Evolutionary conservation across 2,797 vertebrate species (phyloP).

Genomic region (Pantherophis vulpinus): DNA sequence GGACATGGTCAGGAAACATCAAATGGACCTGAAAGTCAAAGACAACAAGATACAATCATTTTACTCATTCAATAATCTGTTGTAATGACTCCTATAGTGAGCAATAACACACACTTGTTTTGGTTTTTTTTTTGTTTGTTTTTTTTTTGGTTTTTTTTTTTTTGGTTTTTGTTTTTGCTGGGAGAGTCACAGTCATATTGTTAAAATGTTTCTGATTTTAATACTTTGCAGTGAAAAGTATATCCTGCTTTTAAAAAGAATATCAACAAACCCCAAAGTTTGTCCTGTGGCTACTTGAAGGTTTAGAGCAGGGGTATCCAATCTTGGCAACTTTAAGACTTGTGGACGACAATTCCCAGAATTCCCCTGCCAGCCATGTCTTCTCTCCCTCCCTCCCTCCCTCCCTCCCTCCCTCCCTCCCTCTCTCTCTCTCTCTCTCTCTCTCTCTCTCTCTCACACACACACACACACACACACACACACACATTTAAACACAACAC

Average conservation of each 20-base stretch:
- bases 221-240: background rate
- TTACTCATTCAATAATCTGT: background rate
- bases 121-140: too few relatives aligned
- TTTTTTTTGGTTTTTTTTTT: background rate
- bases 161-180: background rate
- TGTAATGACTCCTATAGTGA: background rate
- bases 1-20: slow-evolving; percentile 99
- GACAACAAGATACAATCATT: slow-evolving; percentile 29
- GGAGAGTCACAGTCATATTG: background rate
- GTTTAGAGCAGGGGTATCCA: background rate
- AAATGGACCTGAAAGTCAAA: slow-evolving; percentile 86
- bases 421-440: too few relatives aligned
- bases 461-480: background rate
- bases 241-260: background rate
- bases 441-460: too few relatives aligned
- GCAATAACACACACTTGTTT: background rate
- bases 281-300: background rate
- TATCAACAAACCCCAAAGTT: background rate
- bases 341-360: background rate
- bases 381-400: too few relatives aligned
- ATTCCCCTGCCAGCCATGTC: background rate
- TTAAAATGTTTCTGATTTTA: background rate
- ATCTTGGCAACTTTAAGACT: background rate
- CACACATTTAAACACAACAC: background rate
- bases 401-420: too few relatives aligned